A percentile compares a stretch with the other conserved stretches of the same genome.
phyloP scores from a whole-genome alignment of 2,888 invertebrate genomes.

The Philonicus albiceps region DNA sequence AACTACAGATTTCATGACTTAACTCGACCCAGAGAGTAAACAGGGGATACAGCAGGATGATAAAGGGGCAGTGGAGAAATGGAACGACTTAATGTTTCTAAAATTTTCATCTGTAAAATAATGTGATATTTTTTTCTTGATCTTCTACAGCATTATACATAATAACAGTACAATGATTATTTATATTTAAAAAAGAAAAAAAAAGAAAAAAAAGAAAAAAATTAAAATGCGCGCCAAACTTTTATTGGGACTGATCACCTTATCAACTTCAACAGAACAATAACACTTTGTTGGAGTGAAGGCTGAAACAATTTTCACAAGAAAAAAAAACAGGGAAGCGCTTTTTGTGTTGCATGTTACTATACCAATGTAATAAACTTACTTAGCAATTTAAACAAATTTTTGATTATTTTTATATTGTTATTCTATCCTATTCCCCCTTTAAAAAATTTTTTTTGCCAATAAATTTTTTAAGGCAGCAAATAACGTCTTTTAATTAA shows the following conservation, averaged over 20 bases:
- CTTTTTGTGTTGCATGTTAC: background rate
- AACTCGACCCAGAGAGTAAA: slow-evolving; percentile 45
- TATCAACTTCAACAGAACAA: background rate
- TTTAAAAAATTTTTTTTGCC: background rate
- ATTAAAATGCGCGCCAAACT: background rate
- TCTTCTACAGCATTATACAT: slow-evolving; percentile 33
- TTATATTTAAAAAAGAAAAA: too few species aligned
- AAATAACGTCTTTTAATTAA: too few species aligned
- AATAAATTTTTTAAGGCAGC: too few species aligned
- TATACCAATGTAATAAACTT: slow-evolving; percentile 5
- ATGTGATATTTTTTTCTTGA: slow-evolving; percentile 31
- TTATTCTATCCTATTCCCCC: background rate
- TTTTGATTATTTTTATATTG: background rate
- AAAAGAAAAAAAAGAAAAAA: background rate
- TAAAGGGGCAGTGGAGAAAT: background rate
- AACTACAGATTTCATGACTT: slow-evolving; percentile 68
- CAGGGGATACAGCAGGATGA: background rate
- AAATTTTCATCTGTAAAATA: slow-evolving; percentile 19
- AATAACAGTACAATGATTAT: slow-evolving; percentile 20
- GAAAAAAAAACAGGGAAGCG: background rate
- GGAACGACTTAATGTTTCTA: slow-evolving; percentile 13
- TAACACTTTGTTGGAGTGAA: background rate
- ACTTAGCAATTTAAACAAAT: background rate
- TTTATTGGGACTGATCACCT: background rate
- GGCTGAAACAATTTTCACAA: background rate